Evolutionary conservation across 2,888 invertebrate genomes (phyloP).

Genomic region (Eupithecia abbreviata): DNA sequence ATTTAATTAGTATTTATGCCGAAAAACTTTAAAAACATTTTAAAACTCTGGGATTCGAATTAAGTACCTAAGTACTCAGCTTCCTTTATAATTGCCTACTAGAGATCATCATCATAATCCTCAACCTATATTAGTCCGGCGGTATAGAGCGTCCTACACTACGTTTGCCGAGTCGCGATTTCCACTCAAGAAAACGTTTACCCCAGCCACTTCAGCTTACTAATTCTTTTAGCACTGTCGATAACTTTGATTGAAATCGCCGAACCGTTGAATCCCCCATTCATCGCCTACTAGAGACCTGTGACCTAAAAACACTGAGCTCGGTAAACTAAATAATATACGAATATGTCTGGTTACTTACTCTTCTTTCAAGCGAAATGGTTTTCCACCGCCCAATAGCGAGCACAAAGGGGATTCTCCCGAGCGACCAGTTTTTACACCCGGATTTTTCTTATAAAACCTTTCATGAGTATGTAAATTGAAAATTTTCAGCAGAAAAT

Average conservation of each 20-base stretch:
- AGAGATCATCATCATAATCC: background rate
- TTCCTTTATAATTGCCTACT: background rate
- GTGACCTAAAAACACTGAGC: background rate
- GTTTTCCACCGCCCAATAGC: constrained; percentile 44
- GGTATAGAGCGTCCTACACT: too few relatives aligned
- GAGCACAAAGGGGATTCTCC: constrained; percentile 55
- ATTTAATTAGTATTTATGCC: too few relatives aligned
- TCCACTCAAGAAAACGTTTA: too few relatives aligned
- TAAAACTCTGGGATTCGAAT: too few relatives aligned
- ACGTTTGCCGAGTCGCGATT: too few relatives aligned
- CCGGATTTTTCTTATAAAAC: constrained; percentile 63
- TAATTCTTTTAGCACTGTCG: too few relatives aligned
- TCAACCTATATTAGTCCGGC: too few relatives aligned
- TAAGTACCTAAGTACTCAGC: background rate
- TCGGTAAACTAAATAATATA: constrained; percentile 16
- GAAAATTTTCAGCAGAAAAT: constrained; percentile 61
- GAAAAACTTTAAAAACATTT: too few relatives aligned
- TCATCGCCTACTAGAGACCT: background rate
- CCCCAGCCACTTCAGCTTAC: too few relatives aligned
- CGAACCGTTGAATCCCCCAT: too few relatives aligned
- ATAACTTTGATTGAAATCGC: too few relatives aligned
- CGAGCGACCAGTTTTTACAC: constrained; percentile 58
- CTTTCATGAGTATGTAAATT: constrained; percentile 71
- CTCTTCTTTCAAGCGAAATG: constrained; percentile 50
- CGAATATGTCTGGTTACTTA: constrained; percentile 42